These are phyloP conservation scores for Pseudoips prasinana DNA, from an alignment of 2,888 invertebrate species.

Conservation along the genomic window DNA sequence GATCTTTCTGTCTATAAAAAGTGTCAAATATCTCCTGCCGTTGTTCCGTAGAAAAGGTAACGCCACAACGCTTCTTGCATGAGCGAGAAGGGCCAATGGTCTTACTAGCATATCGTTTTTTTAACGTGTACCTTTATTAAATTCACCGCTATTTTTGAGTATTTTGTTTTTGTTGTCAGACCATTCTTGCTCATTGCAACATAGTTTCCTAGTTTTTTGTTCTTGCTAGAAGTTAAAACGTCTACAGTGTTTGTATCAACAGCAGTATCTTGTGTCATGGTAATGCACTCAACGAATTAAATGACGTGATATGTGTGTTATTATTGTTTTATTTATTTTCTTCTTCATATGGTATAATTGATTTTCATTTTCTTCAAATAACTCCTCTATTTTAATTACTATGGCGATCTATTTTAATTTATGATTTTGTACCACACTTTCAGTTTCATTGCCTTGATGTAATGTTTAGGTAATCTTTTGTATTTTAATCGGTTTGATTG, in stretches of 20 bases:
- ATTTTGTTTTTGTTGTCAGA: not conserved
- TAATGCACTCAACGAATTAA: not conserved
- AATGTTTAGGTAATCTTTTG: too few relatives aligned
- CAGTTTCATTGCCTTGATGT: not conserved
- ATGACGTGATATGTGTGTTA: not conserved
- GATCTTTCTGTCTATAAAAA: not conserved
- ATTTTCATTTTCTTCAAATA: not conserved
- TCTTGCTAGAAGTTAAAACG: not conserved
- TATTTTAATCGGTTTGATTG: not conserved
- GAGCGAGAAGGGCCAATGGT: not conserved
- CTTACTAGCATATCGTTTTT: not conserved
- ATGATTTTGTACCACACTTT: not conserved
- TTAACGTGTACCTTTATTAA: not conserved
- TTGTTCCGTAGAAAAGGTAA: not conserved
- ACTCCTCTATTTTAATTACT: not conserved
- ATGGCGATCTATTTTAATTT: not conserved
- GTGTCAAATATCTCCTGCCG: not conserved
- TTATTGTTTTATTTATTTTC: not conserved
- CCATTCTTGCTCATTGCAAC: not conserved
- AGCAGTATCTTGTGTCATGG: not conserved
- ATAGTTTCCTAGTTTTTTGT: not conserved
- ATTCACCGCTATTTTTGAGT: not conserved
- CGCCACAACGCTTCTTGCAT: not conserved
- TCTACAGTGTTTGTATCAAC: not conserved
- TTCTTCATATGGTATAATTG: not conserved